phyloP scores from a whole-genome alignment of 2,888 invertebrate species.

The Caenorhabditis sp. region DNA sequence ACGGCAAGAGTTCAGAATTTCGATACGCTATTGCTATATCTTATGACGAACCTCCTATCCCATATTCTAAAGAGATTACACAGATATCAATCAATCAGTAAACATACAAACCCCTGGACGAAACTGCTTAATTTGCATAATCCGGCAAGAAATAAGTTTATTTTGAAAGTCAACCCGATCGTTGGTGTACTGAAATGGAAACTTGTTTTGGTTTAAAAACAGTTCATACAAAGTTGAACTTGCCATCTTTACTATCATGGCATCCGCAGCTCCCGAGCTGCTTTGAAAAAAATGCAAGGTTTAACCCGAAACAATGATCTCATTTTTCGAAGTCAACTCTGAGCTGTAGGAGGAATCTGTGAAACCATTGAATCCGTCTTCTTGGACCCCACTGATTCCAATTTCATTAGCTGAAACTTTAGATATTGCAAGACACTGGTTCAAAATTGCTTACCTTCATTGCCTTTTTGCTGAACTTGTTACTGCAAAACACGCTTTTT shows the following conservation, averaged over 20 bases:
- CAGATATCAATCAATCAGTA: too few species aligned
- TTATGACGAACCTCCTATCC: too few species aligned
- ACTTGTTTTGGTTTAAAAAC: neutral
- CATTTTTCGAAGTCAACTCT: neutral
- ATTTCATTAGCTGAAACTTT: neutral
- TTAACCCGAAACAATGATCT: too few species aligned
- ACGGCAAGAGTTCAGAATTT: too few species aligned
- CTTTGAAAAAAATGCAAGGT: too few species aligned
- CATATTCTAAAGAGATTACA: too few species aligned
- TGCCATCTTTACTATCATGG: neutral
- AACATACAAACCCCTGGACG: too few species aligned
- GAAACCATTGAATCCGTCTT: neutral
- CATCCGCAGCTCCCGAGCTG: neutral
- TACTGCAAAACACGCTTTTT: neutral
- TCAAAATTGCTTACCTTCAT: neutral
- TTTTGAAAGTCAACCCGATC: neutral
- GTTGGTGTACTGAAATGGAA: neutral
- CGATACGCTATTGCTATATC: too few species aligned
- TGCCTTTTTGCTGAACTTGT: neutral
- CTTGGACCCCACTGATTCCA: neutral
- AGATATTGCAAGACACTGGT: too few species aligned
- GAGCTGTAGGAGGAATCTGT: neutral
- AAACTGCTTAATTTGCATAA: neutral
- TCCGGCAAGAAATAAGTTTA: neutral
- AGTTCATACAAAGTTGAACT: neutral